These are phyloP conservation scores for Paratilapia polleni DNA, from an alignment of 2,113 vertebrate species.

Conservation along the genomic window DNA sequence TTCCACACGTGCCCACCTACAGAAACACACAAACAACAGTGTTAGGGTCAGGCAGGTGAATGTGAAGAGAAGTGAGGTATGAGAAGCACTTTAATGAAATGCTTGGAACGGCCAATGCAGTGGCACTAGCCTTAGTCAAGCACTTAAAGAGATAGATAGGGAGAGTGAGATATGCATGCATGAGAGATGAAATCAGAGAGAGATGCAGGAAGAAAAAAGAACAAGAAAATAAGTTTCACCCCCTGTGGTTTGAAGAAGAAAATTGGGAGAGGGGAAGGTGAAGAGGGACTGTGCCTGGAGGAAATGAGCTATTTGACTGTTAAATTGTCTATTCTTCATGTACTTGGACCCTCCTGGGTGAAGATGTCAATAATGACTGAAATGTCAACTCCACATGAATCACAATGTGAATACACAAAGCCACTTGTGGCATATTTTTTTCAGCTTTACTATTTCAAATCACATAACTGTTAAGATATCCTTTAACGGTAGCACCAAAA, in stretches of 20 bases:
- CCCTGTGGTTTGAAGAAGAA: slow-evolving; percentile 23
- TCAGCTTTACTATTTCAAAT: neutral
- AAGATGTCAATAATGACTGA: slow-evolving; percentile 23
- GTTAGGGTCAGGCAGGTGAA: slow-evolving; percentile 57
- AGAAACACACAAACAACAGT: slow-evolving; percentile 22
- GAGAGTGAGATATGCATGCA: slow-evolving; percentile 7
- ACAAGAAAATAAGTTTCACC: slow-evolving; percentile 18
- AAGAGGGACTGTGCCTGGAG: neutral
- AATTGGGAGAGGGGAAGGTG: slow-evolving; percentile 10
- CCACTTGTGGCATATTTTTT: neutral
- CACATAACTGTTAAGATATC: neutral
- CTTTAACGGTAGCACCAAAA: neutral
- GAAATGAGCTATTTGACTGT: slow-evolving; percentile 31
- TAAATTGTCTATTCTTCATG: slow-evolving; percentile 21
- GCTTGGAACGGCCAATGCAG: slow-evolving; percentile 18
- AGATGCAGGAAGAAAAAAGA: neutral
- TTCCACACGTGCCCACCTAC: slow-evolving; percentile 6
- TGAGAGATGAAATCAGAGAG: slow-evolving; percentile 19
- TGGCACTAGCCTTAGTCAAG: slow-evolving; percentile 33
- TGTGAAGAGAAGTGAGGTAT: slow-evolving; percentile 22
- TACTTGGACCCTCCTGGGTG: slow-evolving; percentile 14
- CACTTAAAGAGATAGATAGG: slow-evolving; percentile 28
- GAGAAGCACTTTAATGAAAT: slow-evolving; percentile 56
- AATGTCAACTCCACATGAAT: neutral
- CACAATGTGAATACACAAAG: neutral